These are phyloP conservation scores for Trachurus trachurus DNA, from an alignment of 2,797 vertebrate species.

Conservation along the genomic window DNA sequence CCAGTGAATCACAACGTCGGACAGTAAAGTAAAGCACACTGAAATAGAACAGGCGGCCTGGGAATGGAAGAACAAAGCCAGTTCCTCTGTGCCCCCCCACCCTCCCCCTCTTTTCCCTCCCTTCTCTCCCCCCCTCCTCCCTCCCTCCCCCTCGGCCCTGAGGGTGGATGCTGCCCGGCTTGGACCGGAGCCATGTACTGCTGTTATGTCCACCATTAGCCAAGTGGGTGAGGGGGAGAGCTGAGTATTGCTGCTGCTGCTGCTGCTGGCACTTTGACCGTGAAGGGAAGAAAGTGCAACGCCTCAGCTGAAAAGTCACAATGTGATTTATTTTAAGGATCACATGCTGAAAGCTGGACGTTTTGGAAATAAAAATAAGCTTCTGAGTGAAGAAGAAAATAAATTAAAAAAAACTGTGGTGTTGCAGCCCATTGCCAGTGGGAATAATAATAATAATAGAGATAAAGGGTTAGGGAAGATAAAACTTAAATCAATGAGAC, in stretches of 20 bases:
- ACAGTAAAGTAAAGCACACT: constrained; percentile 52
- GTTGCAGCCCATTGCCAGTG: constrained; percentile 31
- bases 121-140: neutral
- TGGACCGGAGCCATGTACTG: constrained; percentile 47
- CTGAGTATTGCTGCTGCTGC: constrained; percentile 34
- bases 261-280: constrained; percentile 55
- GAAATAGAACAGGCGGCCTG: constrained; percentile 56
- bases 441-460: neutral
- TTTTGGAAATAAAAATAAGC: constrained; percentile 1
- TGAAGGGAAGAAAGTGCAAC: constrained; percentile 51
- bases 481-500: neutral
- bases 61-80: constrained; percentile 50
- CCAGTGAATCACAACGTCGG: constrained; percentile 41
- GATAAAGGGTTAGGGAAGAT: neutral
- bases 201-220: constrained; percentile 51
- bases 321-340: constrained; percentile 19
- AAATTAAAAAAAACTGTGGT: neutral
- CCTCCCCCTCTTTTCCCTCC: neutral
- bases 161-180: constrained; percentile 22
- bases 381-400: neutral
- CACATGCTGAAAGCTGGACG: constrained; percentile 12
- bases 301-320: constrained; percentile 25
- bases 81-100: constrained; percentile 5
- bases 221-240: constrained; percentile 44
- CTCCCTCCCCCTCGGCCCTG: too few species aligned